Evolutionary conservation across 2,888 invertebrate species (phyloP).

Genomic region (Thera britannica): DNA sequence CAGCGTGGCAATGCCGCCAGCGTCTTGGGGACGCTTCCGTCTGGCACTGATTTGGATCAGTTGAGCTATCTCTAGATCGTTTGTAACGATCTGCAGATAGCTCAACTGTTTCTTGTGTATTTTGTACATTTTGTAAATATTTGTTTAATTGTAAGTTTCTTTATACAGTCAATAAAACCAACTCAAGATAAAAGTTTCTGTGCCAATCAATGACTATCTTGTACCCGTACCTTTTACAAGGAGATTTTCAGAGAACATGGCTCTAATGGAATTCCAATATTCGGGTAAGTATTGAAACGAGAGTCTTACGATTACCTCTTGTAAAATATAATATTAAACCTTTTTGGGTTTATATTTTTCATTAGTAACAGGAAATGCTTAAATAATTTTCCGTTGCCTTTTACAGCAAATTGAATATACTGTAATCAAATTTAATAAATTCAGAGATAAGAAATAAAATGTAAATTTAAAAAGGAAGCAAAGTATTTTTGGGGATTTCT

Average conservation of each 20-base stretch:
- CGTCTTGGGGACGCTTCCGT: too few species aligned
- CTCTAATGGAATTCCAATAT: constrained; percentile 40
- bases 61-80: too few species aligned
- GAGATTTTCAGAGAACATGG: constrained; percentile 21
- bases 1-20: too few species aligned
- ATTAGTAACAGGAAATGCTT: constrained; percentile 7
- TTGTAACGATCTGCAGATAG: too few species aligned
- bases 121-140: too few species aligned
- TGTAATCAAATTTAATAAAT: neutral
- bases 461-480: neutral
- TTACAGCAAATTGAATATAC: constrained; percentile 9
- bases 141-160: too few species aligned
- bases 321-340: constrained; percentile 8
- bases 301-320: constrained; percentile 18
- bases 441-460: constrained; percentile 2
- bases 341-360: constrained; percentile 13
- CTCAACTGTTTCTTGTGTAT: too few species aligned
- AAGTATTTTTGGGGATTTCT: neutral
- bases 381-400: constrained; percentile 5
- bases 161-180: too few species aligned
- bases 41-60: too few species aligned
- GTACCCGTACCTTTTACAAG: constrained; percentile 21
- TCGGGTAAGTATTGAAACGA: constrained; percentile 24
- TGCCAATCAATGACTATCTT: constrained; percentile 5
- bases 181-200: too few species aligned